Evolutionary conservation across 2,113 vertebrate species (phyloP).

Genomic region (Callorhinus ursinus): DNA sequence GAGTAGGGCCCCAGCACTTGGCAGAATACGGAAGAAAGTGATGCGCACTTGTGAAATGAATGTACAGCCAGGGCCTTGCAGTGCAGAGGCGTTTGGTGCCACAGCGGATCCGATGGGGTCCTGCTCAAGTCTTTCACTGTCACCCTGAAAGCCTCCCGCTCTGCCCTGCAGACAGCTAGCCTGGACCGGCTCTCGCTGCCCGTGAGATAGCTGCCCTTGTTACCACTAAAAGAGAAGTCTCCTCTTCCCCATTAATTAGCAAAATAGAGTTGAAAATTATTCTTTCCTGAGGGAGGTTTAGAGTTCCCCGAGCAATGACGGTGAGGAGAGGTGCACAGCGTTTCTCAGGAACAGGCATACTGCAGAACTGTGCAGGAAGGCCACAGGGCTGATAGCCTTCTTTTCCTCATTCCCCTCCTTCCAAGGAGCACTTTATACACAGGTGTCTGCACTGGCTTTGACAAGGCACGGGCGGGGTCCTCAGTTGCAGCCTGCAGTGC

Average conservation of each 20-base stretch:
- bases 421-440: background rate
- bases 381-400: background rate
- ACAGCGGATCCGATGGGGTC: rapidly evolving
- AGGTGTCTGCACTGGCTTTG: background rate
- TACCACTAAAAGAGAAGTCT: background rate
- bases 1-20: rapidly evolving
- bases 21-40: background rate
- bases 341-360: background rate
- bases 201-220: background rate
- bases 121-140: no score
- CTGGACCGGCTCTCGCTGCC: background rate
- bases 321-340: background rate
- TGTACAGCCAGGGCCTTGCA: rapidly evolving
- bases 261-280: background rate
- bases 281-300: background rate
- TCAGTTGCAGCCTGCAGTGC: background rate
- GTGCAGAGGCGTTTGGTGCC: background rate
- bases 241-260: background rate
- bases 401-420: background rate
- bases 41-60: rapidly evolving
- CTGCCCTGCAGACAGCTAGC: background rate
- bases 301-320: background rate
- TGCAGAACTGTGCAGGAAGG: background rate
- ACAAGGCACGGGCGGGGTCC: background rate
- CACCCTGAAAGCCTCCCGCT: rapidly evolving